Base-by-base conservation (phyloP, 2,797 vertebrate genomes). In the Amazona finschi region DNA sequence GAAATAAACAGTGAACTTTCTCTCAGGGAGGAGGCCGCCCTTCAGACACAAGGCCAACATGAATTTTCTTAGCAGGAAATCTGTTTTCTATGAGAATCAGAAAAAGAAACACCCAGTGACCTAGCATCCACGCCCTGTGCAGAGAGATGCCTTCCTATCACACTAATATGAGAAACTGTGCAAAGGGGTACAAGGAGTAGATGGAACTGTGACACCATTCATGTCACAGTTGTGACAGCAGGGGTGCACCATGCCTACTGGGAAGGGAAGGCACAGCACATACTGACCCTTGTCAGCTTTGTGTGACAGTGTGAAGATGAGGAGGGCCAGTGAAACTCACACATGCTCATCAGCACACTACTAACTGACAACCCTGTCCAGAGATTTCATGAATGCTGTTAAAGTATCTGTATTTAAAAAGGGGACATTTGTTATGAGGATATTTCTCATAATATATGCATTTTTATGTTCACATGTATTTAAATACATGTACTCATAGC, bases 1-100 rank as follows among this genome's bases (percentile, higher is more conserved):
- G 31, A 93, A 88, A 79, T 61, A 91, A 88, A 86, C 27, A 85
- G 38, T 8, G 13, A 90, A 55, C 18, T 76, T 79, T 65, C 41
- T 65, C 49, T 27, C 47, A 21, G 8, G 13, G 8, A 6, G 21
- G 12, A 84, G 7, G 85, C 6, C 1, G 2, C 11, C 9, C 38
- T n/a, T 31, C 20, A 91, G 50, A 62, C 11, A 44, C 0, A 7
- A 80, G 27, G 24, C 19, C 16, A 49, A 10, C 0, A 1, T 38
- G 46, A 67, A 41, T 38, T 90, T 80, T 76, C 33, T 46, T 55
- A 67, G 25, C 27, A 65, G 25, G 5, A 83, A 79, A 41, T 3
- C 8, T n/a, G 3, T 64, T 74, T 84, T 60, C 22, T 33, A 6
- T 31, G 15, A 19, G 19, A 71, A 44, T 30, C 9, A 31, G 79